Conservation (phyloP, 2,888 invertebrate genomes). For the Amphipoea lucens region DNA sequence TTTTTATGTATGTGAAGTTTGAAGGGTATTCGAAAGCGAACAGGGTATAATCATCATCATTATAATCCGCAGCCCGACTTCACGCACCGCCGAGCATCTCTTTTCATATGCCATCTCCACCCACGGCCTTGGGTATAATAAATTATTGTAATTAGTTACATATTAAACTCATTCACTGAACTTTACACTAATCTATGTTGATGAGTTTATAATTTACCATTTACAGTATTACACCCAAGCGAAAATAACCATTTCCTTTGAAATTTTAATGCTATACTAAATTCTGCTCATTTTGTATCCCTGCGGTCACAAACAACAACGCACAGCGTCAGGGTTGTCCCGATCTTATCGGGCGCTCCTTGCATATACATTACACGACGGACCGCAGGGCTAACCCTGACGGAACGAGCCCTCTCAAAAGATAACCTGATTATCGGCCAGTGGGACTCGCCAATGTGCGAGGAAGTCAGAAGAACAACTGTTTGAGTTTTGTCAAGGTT, state of each 20-base stretch:
- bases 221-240: background rate
- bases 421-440: constrained; percentile 59
- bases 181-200: background rate
- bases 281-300: background rate
- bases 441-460: constrained; percentile 2
- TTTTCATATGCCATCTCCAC: background rate
- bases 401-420: constrained; percentile 45
- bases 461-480: constrained; percentile 18
- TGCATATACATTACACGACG: constrained; percentile 27
- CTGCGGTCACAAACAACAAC: constrained; percentile 20
- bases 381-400: constrained; percentile 46
- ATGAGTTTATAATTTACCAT: constrained; percentile 1
- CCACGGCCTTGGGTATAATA: too few relatives aligned
- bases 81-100: background rate
- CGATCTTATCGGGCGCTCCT: constrained; percentile 43
- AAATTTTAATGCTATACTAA: constrained; percentile 14
- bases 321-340: constrained; percentile 42
- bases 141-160: background rate
- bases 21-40: background rate
- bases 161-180: background rate
- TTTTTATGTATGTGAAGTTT: background rate
- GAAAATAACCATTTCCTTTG: constrained; percentile 3
- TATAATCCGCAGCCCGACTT: background rate
- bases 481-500: background rate
- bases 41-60: background rate